These are phyloP conservation scores for Hypothenemus hampei DNA, from an alignment of 1,140 invertebrate species.

Conservation along the genomic window DNA sequence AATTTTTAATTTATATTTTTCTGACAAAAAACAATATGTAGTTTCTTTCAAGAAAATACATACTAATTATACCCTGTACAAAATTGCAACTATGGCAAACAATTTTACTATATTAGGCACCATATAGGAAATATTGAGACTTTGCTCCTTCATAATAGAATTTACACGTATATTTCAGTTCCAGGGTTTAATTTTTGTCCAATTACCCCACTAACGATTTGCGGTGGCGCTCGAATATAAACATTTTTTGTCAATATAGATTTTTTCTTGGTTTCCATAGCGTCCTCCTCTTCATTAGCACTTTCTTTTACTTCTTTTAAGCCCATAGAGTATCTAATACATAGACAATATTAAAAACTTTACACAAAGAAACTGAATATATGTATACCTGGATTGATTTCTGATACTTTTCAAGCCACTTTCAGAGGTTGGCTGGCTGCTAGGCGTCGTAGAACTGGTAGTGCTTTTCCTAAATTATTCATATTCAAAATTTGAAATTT, in stretches of 20 bases:
- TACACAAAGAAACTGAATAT: too few relatives aligned
- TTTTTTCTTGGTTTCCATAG: slow-evolving; percentile 17
- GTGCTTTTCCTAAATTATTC: slow-evolving; percentile 37
- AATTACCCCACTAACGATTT: slow-evolving; percentile 22
- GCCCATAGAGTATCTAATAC: slow-evolving; percentile 31
- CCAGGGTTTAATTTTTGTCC: slow-evolving; percentile 31
- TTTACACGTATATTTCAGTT: slow-evolving; percentile 39
- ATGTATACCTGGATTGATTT: slow-evolving; percentile 20
- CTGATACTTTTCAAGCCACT: slow-evolving; percentile 37
- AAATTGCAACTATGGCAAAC: too few relatives aligned
- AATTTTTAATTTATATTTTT: too few relatives aligned
- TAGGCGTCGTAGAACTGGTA: slow-evolving; percentile 41
- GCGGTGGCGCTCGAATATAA: slow-evolving; percentile 34
- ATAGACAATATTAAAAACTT: not conserved
- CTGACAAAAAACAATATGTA: too few relatives aligned
- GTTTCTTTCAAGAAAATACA: too few relatives aligned
- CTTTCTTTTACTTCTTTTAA: slow-evolving; percentile 37
- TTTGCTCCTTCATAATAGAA: too few relatives aligned
- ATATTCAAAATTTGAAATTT: not conserved
- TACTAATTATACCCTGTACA: too few relatives aligned
- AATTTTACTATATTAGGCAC: too few relatives aligned
- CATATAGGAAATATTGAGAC: too few relatives aligned
- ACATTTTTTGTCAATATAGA: slow-evolving; percentile 25
- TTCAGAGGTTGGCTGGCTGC: slow-evolving; percentile 42
- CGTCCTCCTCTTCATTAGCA: slow-evolving; percentile 21